These are phyloP conservation scores for Phenacoccus solenopsis DNA, from an alignment of 1,140 invertebrate genomes.

Conservation along the genomic window DNA sequence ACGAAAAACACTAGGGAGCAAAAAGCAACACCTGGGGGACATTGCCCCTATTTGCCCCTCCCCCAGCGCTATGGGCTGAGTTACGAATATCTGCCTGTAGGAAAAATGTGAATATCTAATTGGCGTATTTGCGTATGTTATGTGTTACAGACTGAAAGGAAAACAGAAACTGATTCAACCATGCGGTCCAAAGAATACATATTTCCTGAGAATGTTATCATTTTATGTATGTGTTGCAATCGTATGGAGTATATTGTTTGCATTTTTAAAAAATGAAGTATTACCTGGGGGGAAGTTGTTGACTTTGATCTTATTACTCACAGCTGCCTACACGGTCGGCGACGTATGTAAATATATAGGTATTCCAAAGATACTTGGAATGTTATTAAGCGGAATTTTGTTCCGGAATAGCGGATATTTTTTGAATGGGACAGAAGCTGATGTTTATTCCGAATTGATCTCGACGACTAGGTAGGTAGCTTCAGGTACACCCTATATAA, in stretches of 20 bases:
- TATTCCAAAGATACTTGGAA: conserved; percentile 27
- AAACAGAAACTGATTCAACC: conserved; percentile 28
- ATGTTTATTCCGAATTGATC: neutral
- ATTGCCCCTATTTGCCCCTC: too few species aligned
- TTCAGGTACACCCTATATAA: too few species aligned
- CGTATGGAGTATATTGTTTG: neutral
- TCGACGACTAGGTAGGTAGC: neutral
- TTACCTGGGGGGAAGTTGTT: conserved; percentile 5
- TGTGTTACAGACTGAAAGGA: neutral
- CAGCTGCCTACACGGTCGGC: neutral
- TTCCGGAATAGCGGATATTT: conserved; percentile 26
- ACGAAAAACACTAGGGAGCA: too few species aligned
- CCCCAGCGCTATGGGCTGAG: too few species aligned
- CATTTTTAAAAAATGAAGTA: conserved; percentile 2
- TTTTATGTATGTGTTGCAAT: neutral
- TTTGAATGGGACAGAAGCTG: conserved; percentile 4
- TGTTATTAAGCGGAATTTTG: conserved; percentile 27
- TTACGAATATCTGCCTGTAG: too few species aligned
- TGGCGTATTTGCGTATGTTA: too few species aligned
- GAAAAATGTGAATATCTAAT: too few species aligned
- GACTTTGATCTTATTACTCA: neutral
- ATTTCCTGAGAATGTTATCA: neutral
- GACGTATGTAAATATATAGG: conserved; percentile 22
- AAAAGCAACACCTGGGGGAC: too few species aligned
- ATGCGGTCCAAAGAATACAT: neutral